phyloP scores from a whole-genome alignment of 2,888 invertebrate genomes.

The Syrphus vitripennis region DNA sequence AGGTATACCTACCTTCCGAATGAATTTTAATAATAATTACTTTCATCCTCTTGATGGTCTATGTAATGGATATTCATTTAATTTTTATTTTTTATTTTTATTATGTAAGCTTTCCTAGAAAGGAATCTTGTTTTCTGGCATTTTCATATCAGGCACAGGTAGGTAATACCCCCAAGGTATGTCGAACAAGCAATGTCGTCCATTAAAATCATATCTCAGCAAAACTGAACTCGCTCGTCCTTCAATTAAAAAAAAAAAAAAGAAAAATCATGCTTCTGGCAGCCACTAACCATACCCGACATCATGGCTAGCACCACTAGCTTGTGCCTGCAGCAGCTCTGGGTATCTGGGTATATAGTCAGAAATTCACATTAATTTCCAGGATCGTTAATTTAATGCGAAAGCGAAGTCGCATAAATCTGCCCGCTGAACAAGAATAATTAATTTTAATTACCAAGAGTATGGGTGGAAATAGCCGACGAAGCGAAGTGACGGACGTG shows the following conservation, averaged over 20 bases:
- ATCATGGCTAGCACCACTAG: slow-evolving; percentile 1
- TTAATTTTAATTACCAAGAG: slow-evolving; percentile 79
- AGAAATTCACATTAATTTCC: slow-evolving; percentile 54
- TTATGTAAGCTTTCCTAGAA: background rate
- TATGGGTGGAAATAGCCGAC: background rate
- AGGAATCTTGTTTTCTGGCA: slow-evolving; percentile 6
- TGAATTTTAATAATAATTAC: slow-evolving; percentile 60
- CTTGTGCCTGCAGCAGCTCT: background rate
- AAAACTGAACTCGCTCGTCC: background rate
- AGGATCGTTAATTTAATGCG: slow-evolving; percentile 71
- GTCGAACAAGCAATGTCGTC: slow-evolving; percentile 24
- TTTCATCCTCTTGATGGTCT: slow-evolving; percentile 9
- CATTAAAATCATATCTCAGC: slow-evolving; percentile 59
- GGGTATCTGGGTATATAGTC: no score
- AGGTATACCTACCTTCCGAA: slow-evolving; percentile 5
- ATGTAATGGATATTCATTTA: slow-evolving; percentile 57
- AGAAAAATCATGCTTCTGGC: background rate
- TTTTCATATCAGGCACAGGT: slow-evolving; percentile 2
- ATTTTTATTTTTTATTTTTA: slow-evolving; percentile 6
- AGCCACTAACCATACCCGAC: background rate
- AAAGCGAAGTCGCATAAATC: slow-evolving; percentile 74
- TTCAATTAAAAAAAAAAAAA: background rate
- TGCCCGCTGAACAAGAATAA: slow-evolving; percentile 75
- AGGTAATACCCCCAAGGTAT: background rate
- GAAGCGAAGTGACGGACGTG: background rate